These are phyloP conservation scores for Drosophila planitibia DNA, from an alignment of 2,888 invertebrate species.

Conservation along the genomic window DNA sequence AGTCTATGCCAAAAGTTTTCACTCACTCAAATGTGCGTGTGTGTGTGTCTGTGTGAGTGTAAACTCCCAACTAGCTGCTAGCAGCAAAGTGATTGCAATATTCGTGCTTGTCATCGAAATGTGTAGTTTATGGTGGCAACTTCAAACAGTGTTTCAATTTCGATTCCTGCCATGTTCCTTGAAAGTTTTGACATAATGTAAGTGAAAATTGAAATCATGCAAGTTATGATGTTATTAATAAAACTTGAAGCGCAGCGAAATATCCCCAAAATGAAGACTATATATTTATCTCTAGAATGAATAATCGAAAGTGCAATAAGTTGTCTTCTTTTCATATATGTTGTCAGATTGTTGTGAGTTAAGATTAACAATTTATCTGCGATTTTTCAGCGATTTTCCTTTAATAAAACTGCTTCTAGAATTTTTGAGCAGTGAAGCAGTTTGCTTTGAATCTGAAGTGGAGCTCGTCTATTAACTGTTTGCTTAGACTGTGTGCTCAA, in stretches of 20 bases:
- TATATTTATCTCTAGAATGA: not conserved
- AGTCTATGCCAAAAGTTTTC: constrained; percentile 63
- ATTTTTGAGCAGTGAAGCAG: not conserved
- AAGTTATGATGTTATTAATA: not conserved
- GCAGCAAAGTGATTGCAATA: constrained; percentile 44
- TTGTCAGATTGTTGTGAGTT: too few relatives aligned
- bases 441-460: not conserved
- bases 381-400: not conserved
- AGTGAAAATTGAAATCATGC: not conserved
- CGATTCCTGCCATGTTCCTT: not conserved
- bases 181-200: not conserved
- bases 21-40: constrained; percentile 26
- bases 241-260: not conserved
- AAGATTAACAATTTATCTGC: not conserved
- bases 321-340: not conserved
- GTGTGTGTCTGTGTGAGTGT: constrained; percentile 29
- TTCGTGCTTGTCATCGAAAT: not conserved
- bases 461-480: constrained; percentile 11
- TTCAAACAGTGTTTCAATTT: not conserved
- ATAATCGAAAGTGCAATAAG: not conserved
- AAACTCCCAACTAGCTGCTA: constrained; percentile 32
- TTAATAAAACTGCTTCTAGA: not conserved
- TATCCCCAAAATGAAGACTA: not conserved
- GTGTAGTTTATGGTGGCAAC: constrained; percentile 17
- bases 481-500: constrained; percentile 15